Conservation (phyloP, 1,140 invertebrate species). For the Meloidogyne hapla region DNA sequence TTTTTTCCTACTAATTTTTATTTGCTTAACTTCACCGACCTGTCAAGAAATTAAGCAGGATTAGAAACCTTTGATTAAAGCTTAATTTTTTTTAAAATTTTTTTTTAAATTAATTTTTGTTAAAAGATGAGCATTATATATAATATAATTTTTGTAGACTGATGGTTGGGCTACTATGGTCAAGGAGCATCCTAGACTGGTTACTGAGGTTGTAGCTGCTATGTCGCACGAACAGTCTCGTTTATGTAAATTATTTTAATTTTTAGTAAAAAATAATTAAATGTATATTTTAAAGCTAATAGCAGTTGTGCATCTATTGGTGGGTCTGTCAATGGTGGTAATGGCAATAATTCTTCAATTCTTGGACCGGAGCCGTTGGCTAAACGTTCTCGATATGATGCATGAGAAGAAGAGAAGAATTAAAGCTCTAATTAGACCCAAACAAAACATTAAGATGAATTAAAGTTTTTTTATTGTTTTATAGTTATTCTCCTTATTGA, state of each 20-base stretch:
- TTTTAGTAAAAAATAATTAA: neutral
- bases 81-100: too few relatives aligned
- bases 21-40: too few relatives aligned
- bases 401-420: neutral
- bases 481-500: neutral
- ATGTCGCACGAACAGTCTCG: slow-evolving; percentile 25
- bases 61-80: too few relatives aligned
- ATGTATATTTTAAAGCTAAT: slow-evolving; percentile 12
- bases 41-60: too few relatives aligned
- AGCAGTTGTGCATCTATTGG: neutral
- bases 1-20: too few relatives aligned
- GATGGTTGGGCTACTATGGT: slow-evolving; percentile 30
- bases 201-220: slow-evolving; percentile 23
- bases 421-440: neutral
- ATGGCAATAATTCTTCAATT: neutral
- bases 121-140: too few relatives aligned
- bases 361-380: slow-evolving; percentile 14
- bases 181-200: slow-evolving; percentile 26
- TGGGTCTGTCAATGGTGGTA: neutral
- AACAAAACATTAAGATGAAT: neutral
- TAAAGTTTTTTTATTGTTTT: neutral
- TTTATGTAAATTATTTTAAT: slow-evolving; percentile 10
- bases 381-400: slow-evolving; percentile 15
- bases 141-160: slow-evolving; percentile 5
- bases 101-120: too few relatives aligned